Percentiles rank a stretch among this genome's conserved stretches.
Evolutionary conservation across 2,113 vertebrate species (phyloP).

Genomic region (Antennarius striatus): DNA sequence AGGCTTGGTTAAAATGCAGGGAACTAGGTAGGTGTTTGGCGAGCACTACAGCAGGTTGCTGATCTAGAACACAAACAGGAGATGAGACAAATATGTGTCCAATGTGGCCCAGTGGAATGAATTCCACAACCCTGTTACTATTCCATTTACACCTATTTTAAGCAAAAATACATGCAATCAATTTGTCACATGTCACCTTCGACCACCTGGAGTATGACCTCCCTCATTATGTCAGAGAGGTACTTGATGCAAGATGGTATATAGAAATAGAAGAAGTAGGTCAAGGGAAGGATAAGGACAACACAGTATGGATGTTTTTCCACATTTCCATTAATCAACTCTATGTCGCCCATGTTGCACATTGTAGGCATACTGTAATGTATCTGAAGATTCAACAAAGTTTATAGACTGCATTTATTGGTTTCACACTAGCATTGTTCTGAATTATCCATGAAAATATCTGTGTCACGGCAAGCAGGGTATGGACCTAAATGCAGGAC

Average conservation of each 20-base stretch:
- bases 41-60: slow-evolving; percentile 9
- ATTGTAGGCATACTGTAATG: not conserved
- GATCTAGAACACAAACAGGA: slow-evolving; percentile 22
- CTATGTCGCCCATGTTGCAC: not conserved
- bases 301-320: slow-evolving; percentile 17
- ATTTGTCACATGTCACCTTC: slow-evolving; percentile 62
- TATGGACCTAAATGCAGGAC: too few species aligned
- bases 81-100: slow-evolving; percentile 30
- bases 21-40: slow-evolving; percentile 23
- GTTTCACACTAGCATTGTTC: not conserved
- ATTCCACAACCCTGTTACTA: slow-evolving; percentile 30
- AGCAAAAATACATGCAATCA: slow-evolving; percentile 31
- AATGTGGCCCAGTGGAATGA: slow-evolving; percentile 11
- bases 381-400: not conserved
- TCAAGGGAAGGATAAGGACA: slow-evolving; percentile 37
- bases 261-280: slow-evolving; percentile 48
- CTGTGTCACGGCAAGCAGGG: too few species aligned
- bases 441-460: not conserved
- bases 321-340: slow-evolving; percentile 11
- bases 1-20: slow-evolving; percentile 38
- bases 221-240: slow-evolving; percentile 41
- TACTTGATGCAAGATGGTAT: slow-evolving; percentile 10
- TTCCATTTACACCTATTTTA: slow-evolving; percentile 49
- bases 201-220: slow-evolving; percentile 34
- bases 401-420: too few species aligned